Evolutionary conservation across 2,113 vertebrate genomes (phyloP).

Genomic region (Ageneiosus marmoratus): DNA sequence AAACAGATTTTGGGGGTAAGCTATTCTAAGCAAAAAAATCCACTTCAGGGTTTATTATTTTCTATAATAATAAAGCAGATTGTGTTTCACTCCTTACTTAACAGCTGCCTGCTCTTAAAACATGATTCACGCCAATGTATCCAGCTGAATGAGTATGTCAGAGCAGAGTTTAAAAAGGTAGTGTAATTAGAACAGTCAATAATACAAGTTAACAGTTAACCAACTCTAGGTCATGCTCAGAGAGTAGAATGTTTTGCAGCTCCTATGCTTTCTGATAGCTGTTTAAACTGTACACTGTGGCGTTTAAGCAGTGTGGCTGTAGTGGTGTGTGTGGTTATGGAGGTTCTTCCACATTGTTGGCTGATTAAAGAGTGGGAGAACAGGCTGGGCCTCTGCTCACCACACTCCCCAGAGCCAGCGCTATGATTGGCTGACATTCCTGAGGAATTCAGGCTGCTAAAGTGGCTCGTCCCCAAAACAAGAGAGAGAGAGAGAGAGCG

Average conservation of each 20-base stretch:
- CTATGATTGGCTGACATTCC: constrained; percentile 47
- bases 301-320: constrained; percentile 16
- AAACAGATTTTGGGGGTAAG: not conserved
- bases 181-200: not conserved
- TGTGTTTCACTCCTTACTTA: not conserved
- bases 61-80: too few relatives aligned
- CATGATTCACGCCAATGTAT: not conserved
- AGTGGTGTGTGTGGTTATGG: not conserved
- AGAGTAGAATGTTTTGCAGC: not conserved
- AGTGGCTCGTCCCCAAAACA: constrained; percentile 41
- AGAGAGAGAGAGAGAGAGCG: constrained; percentile 15
- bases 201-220: not conserved
- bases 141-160: not conserved
- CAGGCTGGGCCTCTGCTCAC: constrained; percentile 40
- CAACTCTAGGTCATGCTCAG: not conserved
- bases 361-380: constrained; percentile 43
- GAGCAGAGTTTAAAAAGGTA: not conserved
- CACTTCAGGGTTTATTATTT: not conserved
- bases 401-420: constrained; percentile 36
- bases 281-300: not conserved
- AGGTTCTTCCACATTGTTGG: constrained; percentile 38
- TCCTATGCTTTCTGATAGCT: not conserved
- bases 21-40: not conserved
- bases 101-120: not conserved
- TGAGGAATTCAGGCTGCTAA: constrained; percentile 42